These are phyloP conservation scores for Hypercompe scribonia DNA, from an alignment of 2,888 invertebrate species.

Conservation along the genomic window DNA sequence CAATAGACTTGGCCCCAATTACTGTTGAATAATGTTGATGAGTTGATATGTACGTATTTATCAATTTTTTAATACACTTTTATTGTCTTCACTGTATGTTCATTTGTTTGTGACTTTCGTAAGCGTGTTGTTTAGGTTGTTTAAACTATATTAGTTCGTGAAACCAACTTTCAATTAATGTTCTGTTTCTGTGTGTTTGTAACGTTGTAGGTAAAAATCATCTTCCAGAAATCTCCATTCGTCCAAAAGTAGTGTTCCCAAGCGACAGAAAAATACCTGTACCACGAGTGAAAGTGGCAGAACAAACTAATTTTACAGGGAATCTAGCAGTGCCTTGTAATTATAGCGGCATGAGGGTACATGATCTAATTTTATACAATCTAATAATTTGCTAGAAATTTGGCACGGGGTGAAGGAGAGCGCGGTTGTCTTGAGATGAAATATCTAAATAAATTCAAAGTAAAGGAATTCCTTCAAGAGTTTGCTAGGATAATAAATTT, in stretches of 20 bases:
- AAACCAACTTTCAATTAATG: background rate
- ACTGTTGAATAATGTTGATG: no score
- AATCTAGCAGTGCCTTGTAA: background rate
- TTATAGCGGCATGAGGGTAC: background rate
- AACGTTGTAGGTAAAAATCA: background rate
- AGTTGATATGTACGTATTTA: background rate
- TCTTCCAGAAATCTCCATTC: background rate
- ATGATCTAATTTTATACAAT: background rate
- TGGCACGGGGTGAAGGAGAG: background rate
- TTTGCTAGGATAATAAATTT: background rate
- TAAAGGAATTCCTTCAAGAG: background rate
- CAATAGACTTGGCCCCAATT: no score
- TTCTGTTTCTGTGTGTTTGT: background rate
- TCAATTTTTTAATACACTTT: no score
- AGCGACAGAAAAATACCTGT: background rate
- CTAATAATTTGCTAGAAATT: slow-evolving; percentile 7
- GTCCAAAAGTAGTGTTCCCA: background rate
- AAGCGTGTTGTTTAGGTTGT: no score
- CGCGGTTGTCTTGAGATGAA: background rate
- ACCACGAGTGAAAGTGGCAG: background rate
- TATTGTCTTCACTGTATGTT: no score
- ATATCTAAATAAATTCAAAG: background rate
- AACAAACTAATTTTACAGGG: background rate
- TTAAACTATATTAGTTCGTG: no score
- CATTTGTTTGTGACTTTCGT: no score